Evolutionary conservation across 2,888 invertebrate genomes (phyloP).

Genomic region (Adelognathus sp.): DNA sequence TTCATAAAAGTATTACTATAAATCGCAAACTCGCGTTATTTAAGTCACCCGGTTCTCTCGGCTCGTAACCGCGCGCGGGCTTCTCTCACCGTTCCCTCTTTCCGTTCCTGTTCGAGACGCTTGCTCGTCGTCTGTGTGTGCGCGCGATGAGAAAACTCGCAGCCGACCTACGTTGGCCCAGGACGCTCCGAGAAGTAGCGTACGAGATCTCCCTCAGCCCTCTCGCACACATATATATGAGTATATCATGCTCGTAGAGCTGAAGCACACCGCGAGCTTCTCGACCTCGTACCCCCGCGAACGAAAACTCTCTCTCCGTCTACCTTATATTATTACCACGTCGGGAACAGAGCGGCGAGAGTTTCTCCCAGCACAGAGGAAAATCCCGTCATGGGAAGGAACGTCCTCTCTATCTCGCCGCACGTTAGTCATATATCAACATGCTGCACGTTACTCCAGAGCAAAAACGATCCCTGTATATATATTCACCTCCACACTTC

Average conservation of each 20-base stretch:
- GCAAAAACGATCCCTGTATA: not conserved
- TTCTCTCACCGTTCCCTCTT: constrained; percentile 12
- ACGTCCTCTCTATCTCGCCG: constrained; percentile 32
- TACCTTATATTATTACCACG: constrained; percentile 56
- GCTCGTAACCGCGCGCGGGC: constrained; percentile 34
- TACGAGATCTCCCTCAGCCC: not conserved
- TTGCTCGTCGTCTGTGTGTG: constrained; percentile 13
- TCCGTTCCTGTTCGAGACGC: constrained; percentile 37
- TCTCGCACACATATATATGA: no score
- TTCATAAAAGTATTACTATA: constrained; percentile 81
- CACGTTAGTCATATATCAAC: constrained; percentile 41
- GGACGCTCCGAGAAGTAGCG: constrained; percentile 25
- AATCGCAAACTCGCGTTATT: constrained; percentile 81
- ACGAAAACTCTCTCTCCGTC: not conserved
- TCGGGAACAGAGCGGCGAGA: constrained; percentile 43
- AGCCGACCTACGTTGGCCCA: constrained; percentile 3
- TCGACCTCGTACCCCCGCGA: constrained; percentile 6
- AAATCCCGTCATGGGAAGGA: not conserved
- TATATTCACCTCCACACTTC: not conserved
- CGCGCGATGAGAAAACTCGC: not conserved
- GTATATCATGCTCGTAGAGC: not conserved
- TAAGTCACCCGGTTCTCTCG: constrained; percentile 64
- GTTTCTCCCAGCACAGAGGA: constrained; percentile 20
- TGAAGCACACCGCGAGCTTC: not conserved
- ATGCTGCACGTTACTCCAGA: not conserved